phyloP scores from a whole-genome alignment of 1,140 invertebrate species.

The Aphis gossypii region DNA sequence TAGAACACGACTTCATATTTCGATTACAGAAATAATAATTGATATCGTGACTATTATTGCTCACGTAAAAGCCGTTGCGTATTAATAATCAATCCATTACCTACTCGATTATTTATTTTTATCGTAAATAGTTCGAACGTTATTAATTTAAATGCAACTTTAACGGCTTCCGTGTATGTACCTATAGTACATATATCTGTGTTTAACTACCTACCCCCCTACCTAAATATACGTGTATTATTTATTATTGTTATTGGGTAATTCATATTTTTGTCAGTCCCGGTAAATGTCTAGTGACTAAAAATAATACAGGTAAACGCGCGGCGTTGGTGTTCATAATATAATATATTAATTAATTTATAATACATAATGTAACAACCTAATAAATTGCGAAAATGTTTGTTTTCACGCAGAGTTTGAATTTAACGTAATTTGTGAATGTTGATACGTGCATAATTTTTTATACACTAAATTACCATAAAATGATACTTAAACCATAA shows the following conservation, averaged over 20 bases:
- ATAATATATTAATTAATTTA: conserved; percentile 2
- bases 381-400: background rate
- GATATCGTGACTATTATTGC: no score
- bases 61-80: no score
- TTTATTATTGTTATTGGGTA: background rate
- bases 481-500: background rate
- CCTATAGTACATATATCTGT: background rate
- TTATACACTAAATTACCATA: conserved; percentile 8
- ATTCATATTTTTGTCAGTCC: background rate
- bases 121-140: no score
- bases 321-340: background rate
- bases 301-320: background rate
- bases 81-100: no score
- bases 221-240: background rate
- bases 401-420: background rate
- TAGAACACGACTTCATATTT: no score
- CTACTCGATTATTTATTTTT: no score
- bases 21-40: no score
- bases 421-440: background rate
- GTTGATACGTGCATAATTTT: conserved; percentile 1
- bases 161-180: background rate
- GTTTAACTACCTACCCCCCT: background rate
- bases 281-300: background rate
- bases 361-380: background rate
- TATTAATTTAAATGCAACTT: background rate